Base-by-base conservation (phyloP, 1,140 invertebrate species). In the Araneus ventricosus region DNA sequence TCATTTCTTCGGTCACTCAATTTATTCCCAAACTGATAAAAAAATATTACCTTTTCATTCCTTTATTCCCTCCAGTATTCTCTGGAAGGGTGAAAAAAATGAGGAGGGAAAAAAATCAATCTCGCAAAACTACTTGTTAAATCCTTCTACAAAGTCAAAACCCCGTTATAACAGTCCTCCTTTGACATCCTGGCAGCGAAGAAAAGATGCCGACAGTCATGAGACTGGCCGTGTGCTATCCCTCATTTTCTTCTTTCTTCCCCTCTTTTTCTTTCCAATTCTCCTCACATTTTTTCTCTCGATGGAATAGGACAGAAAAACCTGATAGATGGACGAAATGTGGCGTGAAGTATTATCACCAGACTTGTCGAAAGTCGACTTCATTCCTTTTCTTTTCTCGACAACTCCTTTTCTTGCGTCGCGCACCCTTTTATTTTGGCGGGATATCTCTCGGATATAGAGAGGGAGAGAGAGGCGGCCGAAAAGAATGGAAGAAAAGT, bases 281-380 rank as follows among this genome's bases (percentile, higher is more conserved):
- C 24, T 84, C n/a, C 52, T n/a, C 45, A n/a, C n/a, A n/a, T n/a
- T n/a, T 82, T 41, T 41, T 57, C 22, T 27, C 24, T 20, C 22
- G 86, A 88, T 67, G 67, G 8, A 70, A n/a, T 5, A 41, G 86
- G 45, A 90, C n/a, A 82, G 37, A 90, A 80, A 82, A 80, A 90
- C 41, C 75, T 85, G 90, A 91, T 91, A 85, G 79, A 91, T 85
- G 80, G 79, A 67, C 79, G 90, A 91, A 91, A 91, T 91, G 90
- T 59, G 80, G 90, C 90, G 90, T 91, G 90, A 91, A 91, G 90
- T 85, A 91, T 91, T 91, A 80, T 91, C 90, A n/a, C n/a, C 41
- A 80, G n/a, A 91, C 90, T 85, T 85, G 90, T 91, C 90, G 85
- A 91, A n/a, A 91, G 80, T 85, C 90, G 80, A 85, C 90, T 91